Base-by-base conservation (phyloP, 1,140 invertebrate species). In the Brachionus sp. region DNA sequence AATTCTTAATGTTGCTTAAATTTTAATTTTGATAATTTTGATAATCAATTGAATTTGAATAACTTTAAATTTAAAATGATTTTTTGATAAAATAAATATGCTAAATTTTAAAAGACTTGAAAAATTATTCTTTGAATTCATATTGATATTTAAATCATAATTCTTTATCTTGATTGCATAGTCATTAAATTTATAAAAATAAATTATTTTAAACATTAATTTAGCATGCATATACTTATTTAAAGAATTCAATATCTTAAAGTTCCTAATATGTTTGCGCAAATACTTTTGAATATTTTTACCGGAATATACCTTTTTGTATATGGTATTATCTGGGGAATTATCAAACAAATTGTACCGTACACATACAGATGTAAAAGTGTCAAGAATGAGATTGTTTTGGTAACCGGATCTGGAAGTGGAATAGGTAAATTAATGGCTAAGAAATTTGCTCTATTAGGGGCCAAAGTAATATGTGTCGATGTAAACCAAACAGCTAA, bases 351-450 rank as follows among this genome's bases (percentile, higher is more conserved):
- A 33, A 39, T 70, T 39, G 9, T 80, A 12, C 77, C 77, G 19
- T 62, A 62, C 33, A 80, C 25, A 44, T 80, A 35, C 39, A 80
- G 77, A 35, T 80, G 39, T 25, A 91, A 91, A 84, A 85, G 75
- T 84, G 87, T 96, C 19, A 90, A 90, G 46, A 93, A 92, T 1
- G 92, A 95, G 87, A 91, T 95, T 37, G 93, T 94, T 3, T 89
- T 98, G 6, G 92, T 97, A 1, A 97, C 95, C 0, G 95, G 95
- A 84, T 10, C 85, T 88, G 89, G 88, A 13, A 94, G 93, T 70
- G 96, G 96, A 13, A 92, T 98, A 33, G 96, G 96, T 25, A 91
- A 94, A 83, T 91, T 94, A 73, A 88, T 97, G 83, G 93, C 95
- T 0, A 87, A 93, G 0, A 92, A 93, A 85, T 91, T 97, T 85